These are phyloP conservation scores for Chiropotes sagulatus DNA, from an alignment of 2,797 vertebrate species.

Conservation along the genomic window DNA sequence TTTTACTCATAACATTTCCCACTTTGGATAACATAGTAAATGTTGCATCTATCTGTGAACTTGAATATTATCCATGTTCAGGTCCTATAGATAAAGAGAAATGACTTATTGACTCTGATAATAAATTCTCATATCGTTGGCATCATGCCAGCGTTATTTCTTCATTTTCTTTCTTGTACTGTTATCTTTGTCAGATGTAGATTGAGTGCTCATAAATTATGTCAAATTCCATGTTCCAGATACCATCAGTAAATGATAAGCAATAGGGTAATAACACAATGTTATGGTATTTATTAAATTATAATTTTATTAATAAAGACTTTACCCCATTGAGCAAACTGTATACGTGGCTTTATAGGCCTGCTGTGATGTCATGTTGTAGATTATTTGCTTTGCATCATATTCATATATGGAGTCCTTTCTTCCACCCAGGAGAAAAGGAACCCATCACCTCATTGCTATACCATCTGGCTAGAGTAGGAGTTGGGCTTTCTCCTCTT, in stretches of 20 bases:
- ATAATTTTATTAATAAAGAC: not conserved
- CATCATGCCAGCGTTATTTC: not conserved
- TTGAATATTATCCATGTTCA: not conserved
- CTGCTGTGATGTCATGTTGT: not conserved
- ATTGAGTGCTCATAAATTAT: not conserved
- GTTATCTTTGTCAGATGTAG: not conserved
- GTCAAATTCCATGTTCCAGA: not conserved
- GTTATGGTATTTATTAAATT: not conserved
- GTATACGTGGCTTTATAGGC: not conserved
- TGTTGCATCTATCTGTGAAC: not conserved
- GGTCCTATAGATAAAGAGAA: not conserved
- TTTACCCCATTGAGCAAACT: not conserved
- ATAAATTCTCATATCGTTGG: not conserved
- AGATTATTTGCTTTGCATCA: not conserved
- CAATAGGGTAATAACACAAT: not conserved
- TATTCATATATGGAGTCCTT: not conserved
- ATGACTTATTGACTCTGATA: not conserved
- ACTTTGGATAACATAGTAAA: not conserved
- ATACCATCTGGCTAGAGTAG: not conserved
- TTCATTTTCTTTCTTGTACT: not conserved
- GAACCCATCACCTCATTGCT: not conserved
- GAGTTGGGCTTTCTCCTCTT: not conserved
- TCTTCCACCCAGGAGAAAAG: not conserved
- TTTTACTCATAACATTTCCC: not conserved
- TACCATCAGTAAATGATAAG: not conserved